Base-by-base conservation (phyloP, 2,888 invertebrate species). In the Mesorhabditis belari region DNA sequence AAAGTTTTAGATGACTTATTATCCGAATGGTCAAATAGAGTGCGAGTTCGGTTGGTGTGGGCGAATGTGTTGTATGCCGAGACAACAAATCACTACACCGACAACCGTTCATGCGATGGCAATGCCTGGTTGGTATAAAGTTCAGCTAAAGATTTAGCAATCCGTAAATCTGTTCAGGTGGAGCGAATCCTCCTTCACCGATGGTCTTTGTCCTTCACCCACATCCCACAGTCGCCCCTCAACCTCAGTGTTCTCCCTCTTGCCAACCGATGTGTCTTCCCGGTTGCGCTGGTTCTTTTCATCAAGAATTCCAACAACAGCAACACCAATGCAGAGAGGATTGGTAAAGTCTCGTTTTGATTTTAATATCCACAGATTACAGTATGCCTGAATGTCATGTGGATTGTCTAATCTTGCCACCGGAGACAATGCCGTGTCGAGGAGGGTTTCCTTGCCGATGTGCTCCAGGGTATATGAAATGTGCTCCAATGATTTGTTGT, bases 371-470 rank as follows among this genome's bases (percentile, higher is more conserved):
- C n/a, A n/a, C n/a, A 1, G n/a, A 35, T 63, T 67, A 12, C 57
- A 70, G 70, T 57, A 67, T 70, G 66, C 70, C 70, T 3, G 57
- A 62, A 0, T 70, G 70, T 55, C 70, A 70, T 57, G 67, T 70
- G 44, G 70, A 70, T 53, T 70, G 70, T 49, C 58, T 70, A 2
- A 70, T 70, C 5, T 61, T 70, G 56, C 70, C 70, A 28, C 70
- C 70, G 9, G 61, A 62, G 51, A 54, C 56, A 50, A 58, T 68
- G 28, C 54, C 66, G 21, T 70, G 70, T 44, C 56, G 57, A 23
- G 61, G 57, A 21, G n/a, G n/a, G n/a, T 68, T 62, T 49, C 58
- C 64, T 12, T 70, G 70, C 51, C 62, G 62, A 23, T 68, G 70
- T 57, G 49, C 61, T 3, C 63, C 66, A 19, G 70, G 66, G 1